A percentile compares a stretch with the other conserved stretches of the same genome.
phyloP scores from a whole-genome alignment of 2,113 vertebrate genomes.

The Cryptomyrus ogoouensis region DNA sequence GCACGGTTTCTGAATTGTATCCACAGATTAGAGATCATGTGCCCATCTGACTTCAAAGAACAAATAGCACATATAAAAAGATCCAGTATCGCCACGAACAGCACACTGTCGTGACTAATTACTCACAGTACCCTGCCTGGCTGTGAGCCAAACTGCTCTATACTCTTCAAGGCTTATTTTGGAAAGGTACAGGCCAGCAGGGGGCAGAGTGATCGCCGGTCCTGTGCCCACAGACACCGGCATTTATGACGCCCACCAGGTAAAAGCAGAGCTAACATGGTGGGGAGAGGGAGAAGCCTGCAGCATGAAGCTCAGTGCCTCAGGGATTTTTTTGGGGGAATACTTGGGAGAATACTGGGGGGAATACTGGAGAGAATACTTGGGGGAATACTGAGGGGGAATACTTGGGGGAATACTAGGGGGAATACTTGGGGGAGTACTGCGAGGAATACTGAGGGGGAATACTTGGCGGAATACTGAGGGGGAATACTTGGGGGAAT shows the following conservation, averaged over 20 bases:
- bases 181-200: not conserved
- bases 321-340: not conserved
- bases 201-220: not conserved
- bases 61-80: not conserved
- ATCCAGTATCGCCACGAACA: not conserved
- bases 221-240: not conserved
- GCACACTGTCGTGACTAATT: not conserved
- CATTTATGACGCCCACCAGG: not conserved
- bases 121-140: not conserved
- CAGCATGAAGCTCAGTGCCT: not conserved
- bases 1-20: not conserved
- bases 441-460: too few relatives aligned
- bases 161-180: not conserved
- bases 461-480: too few relatives aligned
- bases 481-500: not conserved
- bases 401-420: too few relatives aligned
- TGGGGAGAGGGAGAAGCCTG: not conserved
- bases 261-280: not conserved
- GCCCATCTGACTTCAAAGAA: not conserved
- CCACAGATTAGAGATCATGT: not conserved
- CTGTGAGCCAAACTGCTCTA: not conserved
- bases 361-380: too few relatives aligned
- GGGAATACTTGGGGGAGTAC: too few relatives aligned
- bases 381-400: too few relatives aligned
- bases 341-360: too few relatives aligned